Evolutionary conservation across 2,888 invertebrate genomes (phyloP), one percentile per base, ranked within the genome.

Genomic region (Drosophila nigricruria): DNA sequence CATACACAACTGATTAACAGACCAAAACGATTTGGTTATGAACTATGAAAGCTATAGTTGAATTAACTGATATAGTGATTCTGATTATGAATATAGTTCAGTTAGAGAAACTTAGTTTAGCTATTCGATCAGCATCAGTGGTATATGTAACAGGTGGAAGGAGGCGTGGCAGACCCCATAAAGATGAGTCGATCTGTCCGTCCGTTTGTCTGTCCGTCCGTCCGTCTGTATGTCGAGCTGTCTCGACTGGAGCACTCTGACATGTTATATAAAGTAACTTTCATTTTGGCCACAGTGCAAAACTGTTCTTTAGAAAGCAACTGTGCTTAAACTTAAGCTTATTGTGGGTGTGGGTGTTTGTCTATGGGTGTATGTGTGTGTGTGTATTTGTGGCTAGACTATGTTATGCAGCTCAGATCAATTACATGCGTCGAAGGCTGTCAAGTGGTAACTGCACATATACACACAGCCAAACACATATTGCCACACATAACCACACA

Each of bases 371-470:
- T 36, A 12, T 20, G 9, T 23, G 3, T 59, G 38, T 62, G 23
- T 47, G n/a, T 2, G 16, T 50, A 25, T 50, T 38, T 20, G 58
- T 20, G 40, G 20, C 42, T 56, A 42, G 18, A 20, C 42, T 36
- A 27, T 16, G 36, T 14, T 34, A n/a, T 56, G 50, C 57, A 54
- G n/a, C 23, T 53, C n/a, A 32, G 30, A 60, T 45, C 67, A 65
- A 70, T 74, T 73, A 58, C 43, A 63, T 10, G 23, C 59, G 42
- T 38, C 18, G 58, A 34, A 36, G 34, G 54, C 65, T 73, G 68
- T 60, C 68, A 68, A 66, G 38, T 73, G 71, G 36, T 20, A 32
- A 20, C 20, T 25, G 45, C 52, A 53, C 38, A 56, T 32, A 60
- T 50, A 47, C 34, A 59, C 45, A 34, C 63, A n/a, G n/a, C n/a